Evolutionary conservation across 2,888 invertebrate genomes (phyloP).

Genomic region (Tetranychus truncatus): DNA sequence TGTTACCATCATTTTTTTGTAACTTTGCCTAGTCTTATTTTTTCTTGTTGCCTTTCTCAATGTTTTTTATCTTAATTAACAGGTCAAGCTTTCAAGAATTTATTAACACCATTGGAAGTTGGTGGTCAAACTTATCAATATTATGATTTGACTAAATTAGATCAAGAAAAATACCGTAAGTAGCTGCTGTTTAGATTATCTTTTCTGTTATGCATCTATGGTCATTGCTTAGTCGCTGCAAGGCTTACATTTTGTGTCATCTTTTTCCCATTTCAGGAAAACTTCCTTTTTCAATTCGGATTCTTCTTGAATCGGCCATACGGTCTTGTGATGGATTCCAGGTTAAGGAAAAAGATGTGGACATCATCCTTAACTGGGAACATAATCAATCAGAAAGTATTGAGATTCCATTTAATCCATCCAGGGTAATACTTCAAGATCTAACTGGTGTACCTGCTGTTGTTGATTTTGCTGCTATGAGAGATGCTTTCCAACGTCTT

Average conservation of each 20-base stretch:
- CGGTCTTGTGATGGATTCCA: constrained; percentile 92
- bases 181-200: not conserved
- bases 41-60: not conserved
- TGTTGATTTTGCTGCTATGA: constrained; percentile 96
- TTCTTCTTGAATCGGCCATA: constrained; percentile 82
- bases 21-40: not conserved
- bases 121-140: constrained; percentile 50
- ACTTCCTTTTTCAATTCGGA: constrained; percentile 75
- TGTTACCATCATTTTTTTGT: not conserved
- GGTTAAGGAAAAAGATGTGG: constrained; percentile 62
- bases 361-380: constrained; percentile 74
- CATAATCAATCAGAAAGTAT: constrained; percentile 51
- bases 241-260: not conserved
- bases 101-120: constrained; percentile 42
- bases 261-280: constrained; percentile 28
- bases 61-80: not conserved
- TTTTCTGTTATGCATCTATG: constrained; percentile 24
- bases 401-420: constrained; percentile 89
- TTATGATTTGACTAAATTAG: constrained; percentile 46
- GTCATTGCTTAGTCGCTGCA: not conserved
- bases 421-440: constrained; percentile 58
- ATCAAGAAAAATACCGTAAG: not conserved
- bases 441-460: constrained; percentile 88
- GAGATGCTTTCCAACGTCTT: constrained; percentile 70
- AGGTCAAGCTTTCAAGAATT: not conserved